A percentile compares a stretch with the other conserved stretches of the same genome.
Evolutionary conservation across 2,888 invertebrate genomes (phyloP).

Genomic region (Apamea crenata): DNA sequence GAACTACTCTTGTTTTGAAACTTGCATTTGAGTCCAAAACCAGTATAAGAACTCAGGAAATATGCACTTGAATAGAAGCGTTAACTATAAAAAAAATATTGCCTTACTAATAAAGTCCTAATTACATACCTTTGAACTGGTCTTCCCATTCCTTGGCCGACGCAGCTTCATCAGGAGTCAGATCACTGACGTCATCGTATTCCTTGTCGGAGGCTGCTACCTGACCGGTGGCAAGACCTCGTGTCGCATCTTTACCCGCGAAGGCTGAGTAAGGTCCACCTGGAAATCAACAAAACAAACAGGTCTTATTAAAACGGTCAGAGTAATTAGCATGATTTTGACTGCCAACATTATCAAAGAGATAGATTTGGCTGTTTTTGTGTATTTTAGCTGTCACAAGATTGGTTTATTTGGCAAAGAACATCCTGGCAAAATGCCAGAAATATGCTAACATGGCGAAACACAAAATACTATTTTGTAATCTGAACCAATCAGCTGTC

Average conservation of each 20-base stretch:
- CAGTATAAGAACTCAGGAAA: neutral
- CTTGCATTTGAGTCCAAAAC: neutral
- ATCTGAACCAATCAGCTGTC: conserved; percentile 31
- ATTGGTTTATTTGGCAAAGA: conserved; percentile 3
- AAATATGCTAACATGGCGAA: conserved; percentile 8
- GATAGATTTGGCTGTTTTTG: neutral
- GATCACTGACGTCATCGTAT: conserved; percentile 86
- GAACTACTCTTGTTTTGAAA: neutral
- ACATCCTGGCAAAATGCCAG: conserved; percentile 23
- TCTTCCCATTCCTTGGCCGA: conserved; percentile 89
- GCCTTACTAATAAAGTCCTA: neutral
- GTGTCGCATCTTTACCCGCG: conserved; percentile 85
- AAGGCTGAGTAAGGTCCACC: conserved; percentile 87
- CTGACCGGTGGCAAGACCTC: conserved; percentile 85
- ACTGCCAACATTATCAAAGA: neutral
- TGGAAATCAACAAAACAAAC: conserved; percentile 70
- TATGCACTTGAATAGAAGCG: neutral
- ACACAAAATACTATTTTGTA: conserved; percentile 14
- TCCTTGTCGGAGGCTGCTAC: conserved; percentile 84
- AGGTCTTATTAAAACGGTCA: neutral
- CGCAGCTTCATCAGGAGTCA: conserved; percentile 82
- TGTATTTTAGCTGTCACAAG: neutral
- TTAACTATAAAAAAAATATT: neutral
- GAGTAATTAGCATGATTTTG: neutral
- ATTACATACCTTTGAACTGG: conserved; percentile 84